Evolutionary conservation across 2,797 vertebrate species (phyloP), one percentile per base, ranked within the genome.

Genomic region (Mionectes olivaceus): DNA sequence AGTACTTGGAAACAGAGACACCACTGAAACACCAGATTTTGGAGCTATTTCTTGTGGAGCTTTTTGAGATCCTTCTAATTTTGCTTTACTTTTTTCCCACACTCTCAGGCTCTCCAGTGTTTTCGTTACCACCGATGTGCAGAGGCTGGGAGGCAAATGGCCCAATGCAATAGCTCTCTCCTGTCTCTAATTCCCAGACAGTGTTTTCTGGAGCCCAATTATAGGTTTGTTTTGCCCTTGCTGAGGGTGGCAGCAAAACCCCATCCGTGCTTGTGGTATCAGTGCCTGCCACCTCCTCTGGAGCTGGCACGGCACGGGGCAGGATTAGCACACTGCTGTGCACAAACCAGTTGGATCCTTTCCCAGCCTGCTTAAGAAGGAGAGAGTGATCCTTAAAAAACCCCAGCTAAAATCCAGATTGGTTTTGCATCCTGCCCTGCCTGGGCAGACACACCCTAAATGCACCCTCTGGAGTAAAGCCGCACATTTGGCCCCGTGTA

Each of bases 71-170:
- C 32, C 13, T 57, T 69, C 39, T 43, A 27, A 32, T 39, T 65
- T 15, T 1, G 23, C 16, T 15, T 39, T 4, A 5, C 2, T 77
- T 73, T 28, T 59, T 21, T 8, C 2, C 13, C 0, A 0, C 9
- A 10, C 52, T 70, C 49, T 7, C 11, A 32, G 6, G 2, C 55
- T 78, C 12, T 50, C 25, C 2, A 3, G 32, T 44, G 52, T 37
- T 89, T 64, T 47, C 57, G 52, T 83, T 32, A 24, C 35, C 57
- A 16, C 25, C 11, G 18, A 2, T 0, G 0, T 32, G 41, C 21
- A 50, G 8, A 5, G 11, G 8, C 27, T 59, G 71, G 64, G 23
- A 52, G 37, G 8, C 0, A 4, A 10, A 27, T 35, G 47, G 25
- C 6, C 10, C 64, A 23, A 0, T 4, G 10, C 25, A 30, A 33